Conservation (phyloP, 1,140 invertebrate genomes). For the Philotrypesis tridentata region DNA sequence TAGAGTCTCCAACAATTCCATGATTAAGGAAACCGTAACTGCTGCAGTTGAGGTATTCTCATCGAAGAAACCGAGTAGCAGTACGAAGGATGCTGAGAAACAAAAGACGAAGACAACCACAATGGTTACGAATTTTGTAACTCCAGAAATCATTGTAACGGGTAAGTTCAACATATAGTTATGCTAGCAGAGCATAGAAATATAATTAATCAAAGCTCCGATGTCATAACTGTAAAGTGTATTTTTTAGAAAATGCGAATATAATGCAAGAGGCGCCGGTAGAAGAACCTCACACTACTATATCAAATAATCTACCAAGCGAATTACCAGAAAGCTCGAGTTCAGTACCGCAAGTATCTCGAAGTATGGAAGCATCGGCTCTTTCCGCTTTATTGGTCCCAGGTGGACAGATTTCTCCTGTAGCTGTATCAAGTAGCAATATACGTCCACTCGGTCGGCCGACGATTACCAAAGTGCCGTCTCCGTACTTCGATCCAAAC, state of each 20-base stretch:
- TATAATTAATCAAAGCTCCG: background rate
- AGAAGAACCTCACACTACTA: background rate
- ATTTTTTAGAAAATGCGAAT: conserved; percentile 17
- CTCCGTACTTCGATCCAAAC: conserved; percentile 65
- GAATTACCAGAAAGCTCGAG: background rate
- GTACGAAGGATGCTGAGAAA: conserved; percentile 1
- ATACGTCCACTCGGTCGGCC: conserved; percentile 70
- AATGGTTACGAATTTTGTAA: background rate
- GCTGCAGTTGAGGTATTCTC: conserved; percentile 44
- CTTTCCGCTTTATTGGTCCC: conserved; percentile 76
- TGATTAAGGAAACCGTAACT: conserved; percentile 47
- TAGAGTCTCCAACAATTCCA: background rate
- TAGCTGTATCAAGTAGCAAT: conserved; percentile 52
- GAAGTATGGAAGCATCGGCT: conserved; percentile 66
- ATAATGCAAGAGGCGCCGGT: background rate
- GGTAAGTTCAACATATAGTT: background rate
- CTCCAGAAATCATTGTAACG: background rate
- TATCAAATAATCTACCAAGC: background rate
- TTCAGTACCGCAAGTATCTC: conserved; percentile 30
- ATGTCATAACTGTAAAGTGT: background rate
- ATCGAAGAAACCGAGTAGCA: conserved; percentile 41
- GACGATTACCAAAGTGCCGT: conserved; percentile 80
- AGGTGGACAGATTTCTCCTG: conserved; percentile 73
- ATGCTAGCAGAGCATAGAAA: too few relatives aligned
- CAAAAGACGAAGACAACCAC: background rate